A percentile compares a stretch with the other conserved stretches of the same genome.
Conservation (phyloP, 2,797 vertebrate genomes). For the Remorina albescens region DNA sequence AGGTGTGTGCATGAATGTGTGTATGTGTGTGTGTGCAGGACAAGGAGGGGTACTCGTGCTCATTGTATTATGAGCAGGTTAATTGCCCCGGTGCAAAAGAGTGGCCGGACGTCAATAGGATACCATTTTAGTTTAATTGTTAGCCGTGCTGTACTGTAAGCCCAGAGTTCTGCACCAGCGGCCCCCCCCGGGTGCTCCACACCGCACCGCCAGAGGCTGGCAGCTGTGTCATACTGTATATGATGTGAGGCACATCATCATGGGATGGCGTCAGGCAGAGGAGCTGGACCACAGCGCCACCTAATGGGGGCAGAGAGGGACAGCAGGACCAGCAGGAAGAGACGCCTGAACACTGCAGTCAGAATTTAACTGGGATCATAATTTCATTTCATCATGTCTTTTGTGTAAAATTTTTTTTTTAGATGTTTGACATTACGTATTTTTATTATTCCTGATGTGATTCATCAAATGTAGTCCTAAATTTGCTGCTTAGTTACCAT, state of each 20-base stretch:
- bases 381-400: background rate
- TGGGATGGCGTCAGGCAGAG: constrained; percentile 34
- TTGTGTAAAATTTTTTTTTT: too few species aligned
- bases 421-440: too few species aligned
- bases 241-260: constrained; percentile 32
- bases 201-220: constrained; percentile 39
- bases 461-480: too few species aligned
- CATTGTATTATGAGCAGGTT: constrained; percentile 93
- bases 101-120: constrained; percentile 66
- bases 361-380: too few species aligned
- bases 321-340: constrained; percentile 11
- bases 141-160: constrained; percentile 70
- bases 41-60: constrained; percentile 86
- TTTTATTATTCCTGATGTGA: too few species aligned
- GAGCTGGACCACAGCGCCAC: constrained; percentile 79
- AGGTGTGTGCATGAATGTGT: constrained; percentile 14
- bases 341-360: too few species aligned
- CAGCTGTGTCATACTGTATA: constrained; percentile 60
- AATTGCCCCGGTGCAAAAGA: constrained; percentile 90
- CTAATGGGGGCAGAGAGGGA: constrained; percentile 66
- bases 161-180: constrained; percentile 61
- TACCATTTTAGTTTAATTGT: constrained; percentile 80
- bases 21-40: constrained; percentile 15
- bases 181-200: constrained; percentile 45
- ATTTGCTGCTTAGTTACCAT: background rate